Evolutionary conservation across 2,797 vertebrate species (phyloP).

Genomic region (Platyrinchus mystaceus): DNA sequence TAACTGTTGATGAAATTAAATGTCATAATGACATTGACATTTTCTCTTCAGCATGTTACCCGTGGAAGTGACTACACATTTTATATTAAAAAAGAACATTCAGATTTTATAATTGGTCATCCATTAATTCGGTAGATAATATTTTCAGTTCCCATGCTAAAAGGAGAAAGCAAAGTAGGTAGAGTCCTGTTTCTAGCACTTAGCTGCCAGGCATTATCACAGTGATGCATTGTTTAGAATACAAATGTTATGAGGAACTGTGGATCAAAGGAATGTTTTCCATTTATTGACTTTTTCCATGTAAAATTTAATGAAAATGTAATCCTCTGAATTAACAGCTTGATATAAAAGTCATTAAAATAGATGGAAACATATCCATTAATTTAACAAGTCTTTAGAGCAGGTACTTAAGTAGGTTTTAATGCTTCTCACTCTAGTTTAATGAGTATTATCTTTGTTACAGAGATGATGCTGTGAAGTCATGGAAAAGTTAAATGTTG

Average conservation of each 20-base stretch:
- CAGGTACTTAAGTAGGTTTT: neutral
- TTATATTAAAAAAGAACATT: neutral
- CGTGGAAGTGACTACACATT: neutral
- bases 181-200: neutral
- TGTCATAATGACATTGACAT: neutral
- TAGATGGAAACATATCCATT: neutral
- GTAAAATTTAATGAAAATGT: neutral
- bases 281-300: neutral
- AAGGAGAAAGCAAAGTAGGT: neutral
- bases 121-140: neutral
- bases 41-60: neutral
- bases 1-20: neutral
- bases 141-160: neutral
- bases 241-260: neutral
- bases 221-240: neutral
- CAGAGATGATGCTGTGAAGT: neutral
- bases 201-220: neutral
- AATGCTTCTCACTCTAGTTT: neutral
- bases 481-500: neutral
- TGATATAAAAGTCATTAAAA: conserved; percentile 4
- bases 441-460: neutral
- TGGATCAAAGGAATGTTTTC: neutral
- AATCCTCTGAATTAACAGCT: neutral
- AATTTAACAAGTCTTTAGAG: neutral
- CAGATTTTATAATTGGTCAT: neutral